phyloP scores from a whole-genome alignment of 2,797 vertebrate species.

The Chaenodraco wilsoni region DNA sequence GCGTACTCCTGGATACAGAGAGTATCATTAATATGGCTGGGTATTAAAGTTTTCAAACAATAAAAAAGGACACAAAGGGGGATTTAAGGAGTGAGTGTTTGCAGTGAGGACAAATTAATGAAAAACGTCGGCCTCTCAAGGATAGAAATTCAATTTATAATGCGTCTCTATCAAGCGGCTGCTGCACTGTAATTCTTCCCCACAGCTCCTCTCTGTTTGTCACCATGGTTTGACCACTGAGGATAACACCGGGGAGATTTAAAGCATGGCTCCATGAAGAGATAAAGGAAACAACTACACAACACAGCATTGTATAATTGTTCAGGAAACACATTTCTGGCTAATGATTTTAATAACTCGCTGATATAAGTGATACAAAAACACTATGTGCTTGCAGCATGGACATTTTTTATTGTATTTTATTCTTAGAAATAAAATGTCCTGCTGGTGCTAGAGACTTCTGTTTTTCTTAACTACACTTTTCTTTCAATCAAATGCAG shows the following conservation, averaged over 20 bases:
- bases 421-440: not conserved
- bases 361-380: slow-evolving; percentile 8
- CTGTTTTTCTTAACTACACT: not conserved
- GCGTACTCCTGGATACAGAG: slow-evolving; percentile 40
- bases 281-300: slow-evolving; percentile 20
- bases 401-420: not conserved
- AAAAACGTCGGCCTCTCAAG: slow-evolving; percentile 50
- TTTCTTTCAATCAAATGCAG: not conserved
- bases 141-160: slow-evolving; percentile 65
- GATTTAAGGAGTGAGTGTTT: slow-evolving; percentile 54
- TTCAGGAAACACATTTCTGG: slow-evolving; percentile 19
- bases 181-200: slow-evolving; percentile 37
- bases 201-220: slow-evolving; percentile 46
- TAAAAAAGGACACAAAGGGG: slow-evolving; percentile 61
- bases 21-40: slow-evolving; percentile 55
- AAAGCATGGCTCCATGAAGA: slow-evolving; percentile 33
- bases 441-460: not conserved
- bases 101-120: slow-evolving; percentile 64
- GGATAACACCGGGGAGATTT: slow-evolving; percentile 35
- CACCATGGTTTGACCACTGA: slow-evolving; percentile 48
- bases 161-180: slow-evolving; percentile 59
- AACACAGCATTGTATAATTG: slow-evolving; percentile 31
- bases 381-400: not conserved
- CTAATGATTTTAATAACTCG: slow-evolving; percentile 45
- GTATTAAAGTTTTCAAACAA: slow-evolving; percentile 66